Evolutionary conservation across 2,113 vertebrate genomes (phyloP).

Genomic region (Porphyrio hochstetteri): DNA sequence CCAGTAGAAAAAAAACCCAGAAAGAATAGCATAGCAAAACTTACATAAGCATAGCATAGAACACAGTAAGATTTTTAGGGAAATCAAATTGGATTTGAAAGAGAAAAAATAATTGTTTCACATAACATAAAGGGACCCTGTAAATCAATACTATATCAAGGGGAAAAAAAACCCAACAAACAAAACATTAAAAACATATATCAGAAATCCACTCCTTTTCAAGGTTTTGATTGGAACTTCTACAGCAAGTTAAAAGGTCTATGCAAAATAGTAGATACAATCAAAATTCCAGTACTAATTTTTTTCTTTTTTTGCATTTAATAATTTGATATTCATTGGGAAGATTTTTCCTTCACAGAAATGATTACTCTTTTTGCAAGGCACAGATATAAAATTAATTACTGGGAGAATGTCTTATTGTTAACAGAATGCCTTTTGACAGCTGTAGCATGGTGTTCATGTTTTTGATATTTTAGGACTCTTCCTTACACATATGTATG

Average conservation of each 20-base stretch:
- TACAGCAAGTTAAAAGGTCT: background rate
- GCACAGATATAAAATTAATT: background rate
- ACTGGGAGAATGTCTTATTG: background rate
- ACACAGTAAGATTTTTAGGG: background rate
- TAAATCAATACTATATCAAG: background rate
- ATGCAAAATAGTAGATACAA: background rate
- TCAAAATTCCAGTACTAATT: background rate
- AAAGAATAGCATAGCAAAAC: background rate
- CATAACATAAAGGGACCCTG: fast-evolving
- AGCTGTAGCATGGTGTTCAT: background rate
- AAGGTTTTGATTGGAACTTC: background rate
- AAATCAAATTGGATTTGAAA: background rate
- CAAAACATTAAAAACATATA: background rate
- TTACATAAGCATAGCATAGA: background rate
- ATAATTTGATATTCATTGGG: background rate
- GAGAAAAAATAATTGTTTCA: background rate
- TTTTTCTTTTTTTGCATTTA: background rate
- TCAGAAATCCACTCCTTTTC: background rate
- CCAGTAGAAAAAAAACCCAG: background rate
- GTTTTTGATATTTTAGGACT: background rate
- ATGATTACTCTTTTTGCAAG: background rate
- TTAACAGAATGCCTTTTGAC: background rate
- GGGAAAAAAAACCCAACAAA: background rate
- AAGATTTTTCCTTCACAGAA: background rate
- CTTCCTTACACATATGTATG: background rate